Evolutionary conservation across 2,888 invertebrate species (phyloP), one percentile per base, ranked within the genome.

Genomic region (Diaprepes abbreviatus): DNA sequence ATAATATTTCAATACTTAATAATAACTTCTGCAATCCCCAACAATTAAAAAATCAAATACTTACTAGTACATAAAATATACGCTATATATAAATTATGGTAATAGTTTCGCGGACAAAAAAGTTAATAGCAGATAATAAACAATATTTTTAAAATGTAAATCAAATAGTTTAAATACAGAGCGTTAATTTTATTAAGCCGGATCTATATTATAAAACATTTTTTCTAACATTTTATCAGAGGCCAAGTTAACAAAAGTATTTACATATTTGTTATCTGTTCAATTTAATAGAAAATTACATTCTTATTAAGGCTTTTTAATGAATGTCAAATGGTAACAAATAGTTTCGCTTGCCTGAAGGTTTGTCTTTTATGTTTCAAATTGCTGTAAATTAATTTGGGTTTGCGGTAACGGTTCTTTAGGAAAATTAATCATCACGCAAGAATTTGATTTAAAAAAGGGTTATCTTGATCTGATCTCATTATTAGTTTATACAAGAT

Each of bases 101-200:
- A 40, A 58, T 58, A 38, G 28, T 28, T 48, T 48, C 12, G 12
- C 1, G 12, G n/a, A 40, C 28, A 28, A 58, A 58, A 57, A 40
- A 58, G 2, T 21, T 19, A 36, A 58, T 40, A 16, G 16, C 3
- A 10, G 17, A 28, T 31, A 17, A 48, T 21, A 48, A 60, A 60
- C 16, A n/a, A 59, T 4, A 12, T 48, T 60, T 45, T 48, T 60
- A 31, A 45, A 60, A 60, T 60, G 60, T 48, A 48, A 60, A 60
- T 45, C 9, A 33, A 31, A 60, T 60, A 1, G 45, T 48, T 62
- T 52, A 16, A 62, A 52, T 62, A 24, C n/a, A 45, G 12, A 21
- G 14, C 35, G 17, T 38, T 38, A 62, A 48, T 62, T 62, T 62
- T 50, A 48, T 12, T 12, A 5, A 48, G 48, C 48, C 48, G 48